Evolutionary conservation across 2,797 vertebrate species (phyloP), one percentile per base, ranked within the genome.

Genomic region (Picus viridis): DNA sequence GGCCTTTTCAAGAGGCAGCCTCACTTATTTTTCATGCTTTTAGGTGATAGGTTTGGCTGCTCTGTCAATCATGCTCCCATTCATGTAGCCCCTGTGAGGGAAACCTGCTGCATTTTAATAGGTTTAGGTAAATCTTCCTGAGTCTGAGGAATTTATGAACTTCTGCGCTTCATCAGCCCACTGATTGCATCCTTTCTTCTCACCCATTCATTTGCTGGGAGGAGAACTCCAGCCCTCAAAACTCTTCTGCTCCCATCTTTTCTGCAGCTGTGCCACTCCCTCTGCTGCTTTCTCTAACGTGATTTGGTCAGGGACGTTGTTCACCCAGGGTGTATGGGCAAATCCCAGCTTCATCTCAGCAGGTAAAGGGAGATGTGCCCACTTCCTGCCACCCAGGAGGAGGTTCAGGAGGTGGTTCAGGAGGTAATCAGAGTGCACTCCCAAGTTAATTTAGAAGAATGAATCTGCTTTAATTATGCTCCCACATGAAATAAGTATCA

Each of bases 81-180:
- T 89, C 14, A 4, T 27, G 39, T 19, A 17, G 32, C 27, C 69
- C 51, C 2, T 0, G 36, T 13, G 51, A 76, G 72, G 30, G 27
- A 89, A 83, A 76, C 7, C 34, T 56, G 26, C 36, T 87, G 51
- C 23, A 59, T 95, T 85, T 77, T 65, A 81, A 87, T 34, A 90
- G 62, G 30, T n/a, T 93, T 54, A 20, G 20, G 32, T 74, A 87
- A 87, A 90, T 58, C 73, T 85, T 83, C 32, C 26, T 2, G 69
- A 90, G 47, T 62, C 76, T 78, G 45, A 95, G 79, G 58, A 72
- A 87, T 90, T 92, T 83, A 93, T 75, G 75, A 85, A 13, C n/a
- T 77, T 79, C 45, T 56, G 20, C 1, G 2, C 59, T 89, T 91
- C 56, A 53, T 83, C 85, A 72, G 78, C 59, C 89, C 67, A 59